These are phyloP conservation scores for Alosa alosa DNA, from an alignment of 2,113 vertebrate species.

Conservation along the genomic window DNA sequence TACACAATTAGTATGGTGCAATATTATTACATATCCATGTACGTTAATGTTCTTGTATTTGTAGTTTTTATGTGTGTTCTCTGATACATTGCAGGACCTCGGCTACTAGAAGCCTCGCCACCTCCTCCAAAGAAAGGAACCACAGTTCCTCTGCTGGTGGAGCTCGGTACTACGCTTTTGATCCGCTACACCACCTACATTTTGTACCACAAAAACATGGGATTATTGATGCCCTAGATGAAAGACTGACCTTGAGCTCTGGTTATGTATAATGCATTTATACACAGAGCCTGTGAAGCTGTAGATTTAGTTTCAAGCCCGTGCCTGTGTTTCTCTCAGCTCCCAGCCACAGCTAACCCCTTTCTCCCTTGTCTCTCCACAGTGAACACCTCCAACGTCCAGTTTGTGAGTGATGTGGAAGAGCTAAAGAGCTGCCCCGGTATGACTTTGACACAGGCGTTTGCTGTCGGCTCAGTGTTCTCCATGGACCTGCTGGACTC, in stretches of 20 bases:
- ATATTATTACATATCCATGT: no score
- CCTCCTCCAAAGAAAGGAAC: not conserved
- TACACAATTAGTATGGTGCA: not conserved
- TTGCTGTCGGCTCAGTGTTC: conserved; percentile 23
- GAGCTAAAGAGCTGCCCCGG: not conserved
- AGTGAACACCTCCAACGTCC: conserved; percentile 24
- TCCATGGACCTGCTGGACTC: conserved; percentile 21
- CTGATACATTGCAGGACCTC: not conserved
- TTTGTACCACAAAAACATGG: not conserved
- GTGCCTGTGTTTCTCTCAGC: not conserved
- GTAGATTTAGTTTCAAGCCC: not conserved
- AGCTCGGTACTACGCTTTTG: conserved; percentile 18
- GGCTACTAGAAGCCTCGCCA: not conserved
- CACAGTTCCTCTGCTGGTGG: conserved; percentile 42
- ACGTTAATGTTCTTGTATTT: not conserved
- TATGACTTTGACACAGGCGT: conserved; percentile 21
- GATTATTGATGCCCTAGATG: not conserved
- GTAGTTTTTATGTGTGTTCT: not conserved
- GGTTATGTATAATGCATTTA: not conserved
- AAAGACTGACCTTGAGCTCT: not conserved
- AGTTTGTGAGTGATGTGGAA: conserved; percentile 21
- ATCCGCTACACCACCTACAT: not conserved
- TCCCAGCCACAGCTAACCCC: not conserved
- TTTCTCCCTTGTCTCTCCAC: not conserved
- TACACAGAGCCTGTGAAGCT: not conserved